These are phyloP conservation scores for Polymixis flavicincta DNA, from an alignment of 2,888 invertebrate genomes.

Conservation along the genomic window DNA sequence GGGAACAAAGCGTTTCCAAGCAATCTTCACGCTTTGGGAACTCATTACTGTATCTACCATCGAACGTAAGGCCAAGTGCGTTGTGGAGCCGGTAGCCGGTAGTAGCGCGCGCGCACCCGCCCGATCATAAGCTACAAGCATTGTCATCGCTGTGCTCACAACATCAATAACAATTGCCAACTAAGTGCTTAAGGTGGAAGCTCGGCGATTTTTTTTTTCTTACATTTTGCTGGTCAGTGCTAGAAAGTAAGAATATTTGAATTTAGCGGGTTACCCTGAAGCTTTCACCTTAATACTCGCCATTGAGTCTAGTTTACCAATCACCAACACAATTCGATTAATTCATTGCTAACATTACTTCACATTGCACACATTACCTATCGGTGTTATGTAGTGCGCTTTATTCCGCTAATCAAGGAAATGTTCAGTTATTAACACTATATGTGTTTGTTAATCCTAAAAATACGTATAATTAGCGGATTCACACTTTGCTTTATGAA, in stretches of 20 bases:
- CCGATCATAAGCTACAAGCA: constrained; percentile 67
- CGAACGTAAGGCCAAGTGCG: constrained; percentile 71
- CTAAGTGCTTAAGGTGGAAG: constrained; percentile 9
- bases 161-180: not conserved
- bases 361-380: constrained; percentile 52
- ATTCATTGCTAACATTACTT: constrained; percentile 33
- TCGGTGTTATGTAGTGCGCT: constrained; percentile 54
- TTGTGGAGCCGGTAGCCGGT: constrained; percentile 35
- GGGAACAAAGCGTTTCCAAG: constrained; percentile 76
- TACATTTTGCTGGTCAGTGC: too few relatives aligned
- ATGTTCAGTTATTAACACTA: constrained; percentile 40
- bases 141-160: constrained; percentile 5
- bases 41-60: constrained; percentile 71
- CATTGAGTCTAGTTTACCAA: constrained; percentile 10
- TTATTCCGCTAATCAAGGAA: constrained; percentile 47
- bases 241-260: too few relatives aligned
- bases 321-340: constrained; percentile 12
- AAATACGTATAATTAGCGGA: constrained; percentile 49
- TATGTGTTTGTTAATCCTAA: constrained; percentile 45
- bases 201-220: too few relatives aligned
- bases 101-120: constrained; percentile 20
- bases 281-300: constrained; percentile 38
- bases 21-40: constrained; percentile 75
- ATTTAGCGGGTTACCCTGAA: too few relatives aligned
- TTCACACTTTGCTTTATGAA: constrained; percentile 59